Conservation (phyloP, 2,113 vertebrate genomes). For the Anguilla japonica region DNA sequence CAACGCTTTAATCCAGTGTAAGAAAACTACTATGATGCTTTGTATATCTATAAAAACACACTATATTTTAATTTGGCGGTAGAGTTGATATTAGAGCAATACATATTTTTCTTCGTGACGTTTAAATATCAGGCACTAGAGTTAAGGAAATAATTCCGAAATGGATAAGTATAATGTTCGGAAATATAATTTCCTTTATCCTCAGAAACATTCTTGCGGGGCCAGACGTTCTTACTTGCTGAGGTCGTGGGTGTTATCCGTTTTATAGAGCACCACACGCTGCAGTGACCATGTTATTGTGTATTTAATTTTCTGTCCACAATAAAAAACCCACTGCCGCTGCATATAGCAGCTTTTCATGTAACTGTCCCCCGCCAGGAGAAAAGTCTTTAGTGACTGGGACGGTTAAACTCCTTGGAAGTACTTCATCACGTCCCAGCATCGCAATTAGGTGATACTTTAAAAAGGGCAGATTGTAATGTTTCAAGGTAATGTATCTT, state of each 20-base stretch:
- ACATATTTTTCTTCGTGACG: constrained; percentile 30
- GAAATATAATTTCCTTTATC: constrained; percentile 55
- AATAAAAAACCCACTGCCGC: constrained; percentile 19
- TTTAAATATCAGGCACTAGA: constrained; percentile 37
- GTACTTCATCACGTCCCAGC: background rate
- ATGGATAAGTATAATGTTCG: constrained; percentile 46
- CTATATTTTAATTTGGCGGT: background rate
- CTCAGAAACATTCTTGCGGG: constrained; percentile 33
- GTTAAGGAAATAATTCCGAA: constrained; percentile 58
- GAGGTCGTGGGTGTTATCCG: constrained; percentile 40
- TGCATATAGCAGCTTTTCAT: background rate
- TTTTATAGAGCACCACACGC: constrained; percentile 32
- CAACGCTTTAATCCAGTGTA: background rate
- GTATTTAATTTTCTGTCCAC: constrained; percentile 31
- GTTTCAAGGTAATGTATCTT: background rate
- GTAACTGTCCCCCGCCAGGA: background rate
- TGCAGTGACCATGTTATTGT: constrained; percentile 32
- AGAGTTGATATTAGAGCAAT: background rate
- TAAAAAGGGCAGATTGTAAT: background rate
- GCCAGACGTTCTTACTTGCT: constrained; percentile 12
- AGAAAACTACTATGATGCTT: background rate
- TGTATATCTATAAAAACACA: background rate
- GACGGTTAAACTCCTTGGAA: background rate
- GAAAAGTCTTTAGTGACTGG: background rate
- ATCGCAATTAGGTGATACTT: background rate